Evolutionary conservation across 2,797 vertebrate genomes (phyloP).

Genomic region (Oryzias dopingdopingensis): DNA sequence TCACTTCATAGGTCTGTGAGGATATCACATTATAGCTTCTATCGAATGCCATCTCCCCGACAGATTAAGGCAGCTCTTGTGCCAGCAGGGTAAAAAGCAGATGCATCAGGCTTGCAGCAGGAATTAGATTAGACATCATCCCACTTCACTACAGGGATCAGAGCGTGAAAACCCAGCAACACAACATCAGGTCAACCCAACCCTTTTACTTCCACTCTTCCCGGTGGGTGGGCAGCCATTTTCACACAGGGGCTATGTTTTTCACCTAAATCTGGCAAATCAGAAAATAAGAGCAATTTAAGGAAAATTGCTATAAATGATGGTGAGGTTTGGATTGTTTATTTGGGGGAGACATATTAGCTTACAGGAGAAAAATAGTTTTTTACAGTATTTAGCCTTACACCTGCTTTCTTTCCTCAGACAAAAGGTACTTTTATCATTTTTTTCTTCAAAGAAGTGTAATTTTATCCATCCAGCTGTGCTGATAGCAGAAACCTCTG

Average conservation of each 20-base stretch:
- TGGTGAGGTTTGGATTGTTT: slow-evolving; percentile 10
- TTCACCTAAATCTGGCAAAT: slow-evolving; percentile 17
- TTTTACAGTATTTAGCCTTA: not conserved
- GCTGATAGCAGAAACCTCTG: slow-evolving; percentile 49
- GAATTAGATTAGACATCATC: slow-evolving; percentile 59
- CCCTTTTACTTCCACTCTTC: slow-evolving; percentile 31
- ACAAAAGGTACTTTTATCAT: not conserved
- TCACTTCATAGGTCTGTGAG: slow-evolving; percentile 16
- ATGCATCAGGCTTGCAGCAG: slow-evolving; percentile 44
- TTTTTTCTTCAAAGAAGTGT: slow-evolving; percentile 24
- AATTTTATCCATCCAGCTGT: slow-evolving; percentile 34
- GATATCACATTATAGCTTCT: slow-evolving; percentile 23
- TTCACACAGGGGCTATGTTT: slow-evolving; percentile 18
- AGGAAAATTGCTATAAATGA: slow-evolving; percentile 1
- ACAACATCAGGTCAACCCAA: slow-evolving; percentile 29
- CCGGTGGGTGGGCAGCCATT: slow-evolving; percentile 25
- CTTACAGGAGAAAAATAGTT: slow-evolving; percentile 5
- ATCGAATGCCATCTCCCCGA: slow-evolving; percentile 26
- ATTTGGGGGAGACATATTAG: slow-evolving; percentile 8
- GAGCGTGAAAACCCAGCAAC: slow-evolving; percentile 14
- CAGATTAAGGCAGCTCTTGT: slow-evolving; percentile 39
- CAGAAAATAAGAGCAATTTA: slow-evolving; percentile 16
- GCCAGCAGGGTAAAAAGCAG: slow-evolving; percentile 47
- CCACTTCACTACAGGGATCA: slow-evolving; percentile 38
- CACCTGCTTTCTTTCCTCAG: not conserved